These are phyloP conservation scores for Oncorhynchus clarkii DNA, from an alignment of 2,113 vertebrate genomes.

Conservation along the genomic window DNA sequence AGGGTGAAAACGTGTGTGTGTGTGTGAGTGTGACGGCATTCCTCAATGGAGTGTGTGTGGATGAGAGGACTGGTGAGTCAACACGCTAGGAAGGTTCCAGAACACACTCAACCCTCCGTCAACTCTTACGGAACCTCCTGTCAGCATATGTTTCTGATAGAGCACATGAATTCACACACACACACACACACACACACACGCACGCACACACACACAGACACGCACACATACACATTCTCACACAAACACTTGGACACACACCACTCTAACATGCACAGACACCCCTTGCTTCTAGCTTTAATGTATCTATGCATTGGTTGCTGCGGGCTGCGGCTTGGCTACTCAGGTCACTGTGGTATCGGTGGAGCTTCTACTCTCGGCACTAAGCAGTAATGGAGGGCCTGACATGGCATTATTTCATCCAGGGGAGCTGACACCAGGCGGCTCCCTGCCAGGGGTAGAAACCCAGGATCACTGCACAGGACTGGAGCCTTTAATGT, in stretches of 20 bases:
- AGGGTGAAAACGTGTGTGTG: too few species aligned
- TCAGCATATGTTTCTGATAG: constrained; percentile 29
- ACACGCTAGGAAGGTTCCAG: constrained; percentile 5
- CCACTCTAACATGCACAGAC: too few species aligned
- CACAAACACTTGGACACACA: background rate
- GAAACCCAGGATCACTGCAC: constrained; percentile 14
- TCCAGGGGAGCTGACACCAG: constrained; percentile 40
- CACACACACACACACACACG: background rate
- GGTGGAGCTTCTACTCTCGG: constrained; percentile 5
- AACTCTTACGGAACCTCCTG: constrained; percentile 11
- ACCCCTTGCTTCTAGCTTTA: background rate
- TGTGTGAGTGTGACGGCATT: background rate
- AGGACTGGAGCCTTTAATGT: constrained; percentile 56
- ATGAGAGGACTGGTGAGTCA: constrained; percentile 30
- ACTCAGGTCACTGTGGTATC: background rate
- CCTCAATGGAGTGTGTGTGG: background rate
- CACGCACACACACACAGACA: background rate
- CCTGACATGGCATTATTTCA: constrained; percentile 48
- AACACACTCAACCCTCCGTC: constrained; percentile 30
- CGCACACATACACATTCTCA: background rate
- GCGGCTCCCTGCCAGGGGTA: constrained; percentile 21
- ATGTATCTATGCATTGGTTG: background rate
- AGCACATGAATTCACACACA: background rate
- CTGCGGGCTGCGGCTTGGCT: background rate
- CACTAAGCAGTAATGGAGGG: constrained; percentile 38